Evolutionary conservation across 2,113 vertebrate species (phyloP).

Genomic region (Oryzias woworae): DNA sequence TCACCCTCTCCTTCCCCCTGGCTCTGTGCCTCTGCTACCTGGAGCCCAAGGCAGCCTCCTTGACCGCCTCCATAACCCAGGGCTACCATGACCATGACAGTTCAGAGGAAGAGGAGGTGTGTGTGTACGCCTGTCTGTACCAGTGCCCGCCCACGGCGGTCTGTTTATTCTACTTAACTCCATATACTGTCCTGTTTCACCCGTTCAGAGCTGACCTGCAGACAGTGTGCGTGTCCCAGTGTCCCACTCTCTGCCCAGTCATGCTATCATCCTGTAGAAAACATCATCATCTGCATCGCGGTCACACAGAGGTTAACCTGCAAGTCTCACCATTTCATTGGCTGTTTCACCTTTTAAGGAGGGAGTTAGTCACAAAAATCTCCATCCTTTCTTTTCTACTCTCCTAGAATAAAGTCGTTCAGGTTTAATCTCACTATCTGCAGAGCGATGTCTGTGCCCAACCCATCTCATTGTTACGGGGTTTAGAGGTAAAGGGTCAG

Average conservation of each 20-base stretch:
- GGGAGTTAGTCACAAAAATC: constrained; percentile 57
- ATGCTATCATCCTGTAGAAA: constrained; percentile 54
- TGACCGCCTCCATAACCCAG: constrained; percentile 95
- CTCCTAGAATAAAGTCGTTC: neutral
- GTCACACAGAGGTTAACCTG: constrained; percentile 45
- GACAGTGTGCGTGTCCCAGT: constrained; percentile 79
- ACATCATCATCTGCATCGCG: constrained; percentile 51
- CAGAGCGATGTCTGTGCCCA: constrained; percentile 52
- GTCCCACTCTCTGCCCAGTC: constrained; percentile 86
- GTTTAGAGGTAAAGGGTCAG: constrained; percentile 1
- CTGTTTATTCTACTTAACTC: constrained; percentile 44
- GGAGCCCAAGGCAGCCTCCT: constrained; percentile 98
- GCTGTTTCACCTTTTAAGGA: constrained; percentile 7
- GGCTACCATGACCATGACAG: constrained; percentile 99
- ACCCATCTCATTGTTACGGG: constrained; percentile 52
- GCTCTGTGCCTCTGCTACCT: constrained; percentile 99
- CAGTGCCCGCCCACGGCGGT: constrained; percentile 38
- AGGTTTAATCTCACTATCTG: constrained; percentile 1
- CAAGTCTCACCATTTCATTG: constrained; percentile 52
- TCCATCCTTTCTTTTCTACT: neutral
- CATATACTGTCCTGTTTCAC: constrained; percentile 70
- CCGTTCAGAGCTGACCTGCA: constrained; percentile 83
- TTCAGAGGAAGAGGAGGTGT: constrained; percentile 93
- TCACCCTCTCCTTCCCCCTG: constrained; percentile 98
- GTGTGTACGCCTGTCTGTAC: constrained; percentile 83